A percentile compares a stretch with the other conserved stretches of the same genome.
Evolutionary conservation across 2,113 vertebrate species (phyloP).

Genomic region (Pyrgilauda ruficollis): DNA sequence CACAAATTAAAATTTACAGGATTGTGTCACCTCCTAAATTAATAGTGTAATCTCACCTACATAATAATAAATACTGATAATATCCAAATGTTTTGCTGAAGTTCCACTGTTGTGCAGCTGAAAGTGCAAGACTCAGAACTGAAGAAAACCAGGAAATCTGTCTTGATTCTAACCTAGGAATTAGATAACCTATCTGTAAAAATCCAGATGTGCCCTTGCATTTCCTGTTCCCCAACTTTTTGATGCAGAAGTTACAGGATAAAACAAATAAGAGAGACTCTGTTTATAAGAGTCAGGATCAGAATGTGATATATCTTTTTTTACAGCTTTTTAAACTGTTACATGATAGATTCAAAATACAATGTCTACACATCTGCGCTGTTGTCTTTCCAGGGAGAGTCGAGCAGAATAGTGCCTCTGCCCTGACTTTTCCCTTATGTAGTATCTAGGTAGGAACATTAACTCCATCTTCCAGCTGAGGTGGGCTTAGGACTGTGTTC

Average conservation of each 20-base stretch:
- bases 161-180: not conserved
- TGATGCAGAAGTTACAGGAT: not conserved
- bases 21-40: not conserved
- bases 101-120: not conserved
- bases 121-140: not conserved
- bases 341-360: not conserved
- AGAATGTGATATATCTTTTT: not conserved
- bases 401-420: not conserved
- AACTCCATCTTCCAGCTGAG: not conserved
- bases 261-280: not conserved
- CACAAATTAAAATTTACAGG: not conserved
- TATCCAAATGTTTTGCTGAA: not conserved
- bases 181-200: not conserved
- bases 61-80: not conserved
- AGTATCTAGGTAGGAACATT: not conserved
- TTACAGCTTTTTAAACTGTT: not conserved
- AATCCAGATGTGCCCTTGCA: not conserved
- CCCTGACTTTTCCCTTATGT: not conserved
- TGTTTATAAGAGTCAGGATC: not conserved
- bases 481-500: not conserved
- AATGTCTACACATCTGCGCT: not conserved
- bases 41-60: not conserved
- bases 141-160: not conserved
- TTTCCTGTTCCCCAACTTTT: not conserved
- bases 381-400: not conserved